Percentiles rank a stretch among this genome's conserved stretches.
These are phyloP conservation scores for Catonia carolina DNA, from an alignment of 2,888 invertebrate species.

Conservation along the genomic window DNA sequence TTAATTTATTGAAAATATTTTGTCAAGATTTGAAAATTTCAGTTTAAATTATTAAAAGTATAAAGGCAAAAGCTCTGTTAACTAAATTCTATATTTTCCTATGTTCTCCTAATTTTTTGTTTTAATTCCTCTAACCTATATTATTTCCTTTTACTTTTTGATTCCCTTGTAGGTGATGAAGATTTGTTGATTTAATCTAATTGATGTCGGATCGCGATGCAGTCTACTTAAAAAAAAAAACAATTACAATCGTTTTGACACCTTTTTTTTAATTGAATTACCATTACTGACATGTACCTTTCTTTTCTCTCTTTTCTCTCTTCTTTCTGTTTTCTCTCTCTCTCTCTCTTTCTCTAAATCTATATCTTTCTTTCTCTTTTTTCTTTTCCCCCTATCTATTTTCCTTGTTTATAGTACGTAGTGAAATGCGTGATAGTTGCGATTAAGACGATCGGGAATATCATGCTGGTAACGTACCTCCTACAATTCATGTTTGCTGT, in stretches of 20 bases:
- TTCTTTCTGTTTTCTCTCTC: conserved; percentile 18
- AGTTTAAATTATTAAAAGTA: too few relatives aligned
- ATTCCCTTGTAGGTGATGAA: too few relatives aligned
- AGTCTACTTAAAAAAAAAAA: conserved; percentile 1
- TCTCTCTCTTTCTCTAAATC: conserved; percentile 31
- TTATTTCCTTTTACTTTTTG: too few relatives aligned
- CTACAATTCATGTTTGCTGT: conserved; percentile 99
- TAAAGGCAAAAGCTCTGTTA: too few relatives aligned
- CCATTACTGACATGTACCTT: conserved; percentile 19
- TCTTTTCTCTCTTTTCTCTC: conserved; percentile 11
- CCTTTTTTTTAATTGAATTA: conserved; percentile 7
- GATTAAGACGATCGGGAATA: conserved; percentile 98
- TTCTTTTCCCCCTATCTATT: conserved; percentile 34
- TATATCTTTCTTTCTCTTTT: conserved; percentile 39
- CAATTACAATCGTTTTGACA: conserved; percentile 7
- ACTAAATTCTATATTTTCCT: too few relatives aligned
- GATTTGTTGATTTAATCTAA: too few relatives aligned
- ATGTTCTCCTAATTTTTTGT: too few relatives aligned
- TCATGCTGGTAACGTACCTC: conserved; percentile 99
- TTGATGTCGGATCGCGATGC: background rate
- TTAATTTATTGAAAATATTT: too few relatives aligned
- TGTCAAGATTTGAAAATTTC: too few relatives aligned
- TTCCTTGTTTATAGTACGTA: conserved; percentile 74
- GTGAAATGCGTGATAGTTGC: conserved; percentile 99
- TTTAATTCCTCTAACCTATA: too few relatives aligned